Percentiles rank a stretch among this genome's conserved stretches.
Evolutionary conservation across 2,797 vertebrate species (phyloP).

Genomic region (Crenuchus spilurus): DNA sequence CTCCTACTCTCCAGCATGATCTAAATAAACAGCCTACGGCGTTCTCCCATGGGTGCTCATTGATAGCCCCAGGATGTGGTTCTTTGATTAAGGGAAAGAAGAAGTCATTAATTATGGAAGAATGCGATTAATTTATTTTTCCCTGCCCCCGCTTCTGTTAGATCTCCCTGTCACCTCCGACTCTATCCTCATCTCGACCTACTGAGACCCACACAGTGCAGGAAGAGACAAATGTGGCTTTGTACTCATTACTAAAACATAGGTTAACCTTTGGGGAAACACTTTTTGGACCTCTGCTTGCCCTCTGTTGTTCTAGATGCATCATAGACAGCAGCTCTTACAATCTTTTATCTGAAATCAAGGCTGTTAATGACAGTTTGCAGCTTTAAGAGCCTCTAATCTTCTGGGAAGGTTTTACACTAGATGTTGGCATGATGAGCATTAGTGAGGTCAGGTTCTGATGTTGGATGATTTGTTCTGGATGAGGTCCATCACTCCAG

Average conservation of each 20-base stretch:
- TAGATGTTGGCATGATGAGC: background rate
- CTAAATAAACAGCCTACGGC: constrained; percentile 68
- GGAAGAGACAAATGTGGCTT: constrained; percentile 71
- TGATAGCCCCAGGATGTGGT: constrained; percentile 64
- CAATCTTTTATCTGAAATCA: background rate
- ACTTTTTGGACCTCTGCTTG: constrained; percentile 51
- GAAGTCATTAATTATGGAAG: constrained; percentile 81
- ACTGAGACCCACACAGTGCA: constrained; percentile 53
- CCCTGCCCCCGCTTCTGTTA: constrained; percentile 66
- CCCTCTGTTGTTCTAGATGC: constrained; percentile 61
- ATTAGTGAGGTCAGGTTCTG: no score
- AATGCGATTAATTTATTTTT: constrained; percentile 75
- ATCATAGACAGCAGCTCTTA: background rate
- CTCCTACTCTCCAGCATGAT: constrained; percentile 51
- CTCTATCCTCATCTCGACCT: constrained; percentile 49
- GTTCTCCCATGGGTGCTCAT: constrained; percentile 48
- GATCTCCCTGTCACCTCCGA: constrained; percentile 66
- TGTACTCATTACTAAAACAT: constrained; percentile 75
- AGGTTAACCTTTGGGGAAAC: constrained; percentile 72
- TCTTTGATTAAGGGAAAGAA: constrained; percentile 73
- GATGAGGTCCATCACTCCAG: no score
- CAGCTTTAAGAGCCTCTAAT: no score
- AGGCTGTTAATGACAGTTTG: no score
- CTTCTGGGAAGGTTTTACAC: background rate
- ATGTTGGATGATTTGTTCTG: no score